A percentile compares a stretch with the other conserved stretches of the same genome.
These are phyloP conservation scores for Thamnaconus septentrionalis DNA, from an alignment of 2,113 vertebrate genomes.

Conservation along the genomic window DNA sequence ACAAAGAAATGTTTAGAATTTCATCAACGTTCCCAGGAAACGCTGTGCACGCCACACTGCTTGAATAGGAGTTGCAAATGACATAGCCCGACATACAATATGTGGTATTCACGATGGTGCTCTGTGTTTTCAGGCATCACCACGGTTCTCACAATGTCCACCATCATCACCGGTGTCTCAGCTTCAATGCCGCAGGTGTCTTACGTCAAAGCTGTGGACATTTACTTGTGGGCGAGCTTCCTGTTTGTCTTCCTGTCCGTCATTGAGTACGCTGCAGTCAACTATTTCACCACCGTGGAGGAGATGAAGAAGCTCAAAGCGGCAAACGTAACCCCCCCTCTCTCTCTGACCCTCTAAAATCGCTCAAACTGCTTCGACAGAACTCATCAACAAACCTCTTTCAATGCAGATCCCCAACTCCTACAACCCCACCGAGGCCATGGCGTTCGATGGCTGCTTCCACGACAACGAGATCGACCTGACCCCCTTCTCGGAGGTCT, in stretches of 20 bases:
- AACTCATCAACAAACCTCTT: background rate
- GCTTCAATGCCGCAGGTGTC: slow-evolving; percentile 88
- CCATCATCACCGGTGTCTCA: slow-evolving; percentile 86
- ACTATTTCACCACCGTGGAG: slow-evolving; percentile 89
- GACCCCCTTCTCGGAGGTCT: slow-evolving; percentile 61
- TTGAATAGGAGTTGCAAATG: too few species aligned
- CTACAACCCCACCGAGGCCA: slow-evolving; percentile 80
- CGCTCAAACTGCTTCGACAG: too few species aligned
- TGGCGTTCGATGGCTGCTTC: slow-evolving; percentile 89
- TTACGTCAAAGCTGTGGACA: slow-evolving; percentile 89
- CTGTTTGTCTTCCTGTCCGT: slow-evolving; percentile 85
- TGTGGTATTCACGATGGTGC: background rate
- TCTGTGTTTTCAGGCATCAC: slow-evolving; percentile 82
- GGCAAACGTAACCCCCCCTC: slow-evolving; percentile 46
- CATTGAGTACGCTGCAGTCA: slow-evolving; percentile 88
- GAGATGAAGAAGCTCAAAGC: slow-evolving; percentile 79
- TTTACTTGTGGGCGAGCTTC: slow-evolving; percentile 89
- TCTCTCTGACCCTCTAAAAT: background rate
- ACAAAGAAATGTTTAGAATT: too few species aligned
- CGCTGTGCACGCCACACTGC: too few species aligned
- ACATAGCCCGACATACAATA: background rate
- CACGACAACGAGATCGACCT: slow-evolving; percentile 81
- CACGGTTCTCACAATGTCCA: slow-evolving; percentile 89
- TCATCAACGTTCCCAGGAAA: too few species aligned
- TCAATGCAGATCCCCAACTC: slow-evolving; percentile 76